Percentiles rank a stretch among this genome's conserved stretches.
Conservation (phyloP, 92 coral and sea anemone genomes). For the Heliopora coerulea region DNA sequence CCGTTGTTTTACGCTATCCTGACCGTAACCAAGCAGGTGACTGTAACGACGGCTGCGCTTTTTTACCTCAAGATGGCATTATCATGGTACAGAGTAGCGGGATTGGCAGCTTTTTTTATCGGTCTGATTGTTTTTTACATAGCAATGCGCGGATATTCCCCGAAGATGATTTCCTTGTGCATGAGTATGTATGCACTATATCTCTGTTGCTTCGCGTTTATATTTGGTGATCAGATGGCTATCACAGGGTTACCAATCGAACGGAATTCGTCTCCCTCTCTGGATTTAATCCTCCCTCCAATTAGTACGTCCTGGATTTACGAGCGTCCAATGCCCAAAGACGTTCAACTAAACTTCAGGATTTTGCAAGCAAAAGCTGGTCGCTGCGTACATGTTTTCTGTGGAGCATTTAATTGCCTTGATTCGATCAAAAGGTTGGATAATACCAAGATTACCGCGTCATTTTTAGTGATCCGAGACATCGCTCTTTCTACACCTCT, state of each 20-base stretch:
- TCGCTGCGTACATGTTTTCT: constrained; percentile 19
- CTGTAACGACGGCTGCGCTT: not conserved
- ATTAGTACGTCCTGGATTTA: constrained; percentile 45
- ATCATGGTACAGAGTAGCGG: not conserved
- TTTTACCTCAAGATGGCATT: not conserved
- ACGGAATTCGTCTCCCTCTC: not conserved
- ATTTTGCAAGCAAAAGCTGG: not conserved
- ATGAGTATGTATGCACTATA: too few species aligned
- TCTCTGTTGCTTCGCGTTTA: too few species aligned
- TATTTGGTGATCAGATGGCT: too few species aligned
- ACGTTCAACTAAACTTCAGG: constrained; percentile 15
- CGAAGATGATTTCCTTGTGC: too few species aligned
- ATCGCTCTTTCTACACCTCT: constrained; percentile 33
- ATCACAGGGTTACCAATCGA: too few species aligned
- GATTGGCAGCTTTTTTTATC: not conserved
- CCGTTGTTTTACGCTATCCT: constrained; percentile 38
- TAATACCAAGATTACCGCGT: not conserved
- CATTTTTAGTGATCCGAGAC: constrained; percentile 19
- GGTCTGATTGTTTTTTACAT: constrained; percentile 6
- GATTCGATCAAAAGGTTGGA: not conserved
- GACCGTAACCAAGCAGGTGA: not conserved
- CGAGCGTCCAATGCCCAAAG: constrained; percentile 21
- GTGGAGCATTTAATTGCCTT: constrained; percentile 40
- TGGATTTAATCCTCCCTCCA: too few species aligned
- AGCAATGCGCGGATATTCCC: too few species aligned